phyloP scores from a whole-genome alignment of 2,797 vertebrate species.

The Eupleurogrammus muticus region DNA sequence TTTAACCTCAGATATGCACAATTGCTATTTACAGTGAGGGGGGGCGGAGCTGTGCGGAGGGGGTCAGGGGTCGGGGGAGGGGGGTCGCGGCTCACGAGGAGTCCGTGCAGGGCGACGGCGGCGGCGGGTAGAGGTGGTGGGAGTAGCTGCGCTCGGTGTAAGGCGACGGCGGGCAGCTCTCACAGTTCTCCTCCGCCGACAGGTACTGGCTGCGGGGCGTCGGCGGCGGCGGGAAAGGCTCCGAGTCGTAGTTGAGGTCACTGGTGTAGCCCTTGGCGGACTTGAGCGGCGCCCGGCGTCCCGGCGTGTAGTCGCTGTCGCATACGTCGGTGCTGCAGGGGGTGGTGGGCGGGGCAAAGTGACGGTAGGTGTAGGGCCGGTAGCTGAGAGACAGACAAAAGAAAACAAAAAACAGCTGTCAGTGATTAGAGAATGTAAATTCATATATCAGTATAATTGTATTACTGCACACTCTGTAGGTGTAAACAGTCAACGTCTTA shows the following conservation, averaged over 20 bases:
- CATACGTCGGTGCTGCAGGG: constrained; percentile 98
- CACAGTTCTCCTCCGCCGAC: constrained; percentile 97
- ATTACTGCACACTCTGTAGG: no score
- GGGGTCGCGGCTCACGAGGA: constrained; percentile 89
- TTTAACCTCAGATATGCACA: constrained; percentile 82
- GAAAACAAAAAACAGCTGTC: no score
- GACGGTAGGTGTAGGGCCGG: constrained; percentile 94
- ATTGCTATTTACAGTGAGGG: constrained; percentile 88
- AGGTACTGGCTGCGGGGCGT: constrained; percentile 97
- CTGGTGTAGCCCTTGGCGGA: constrained; percentile 93
- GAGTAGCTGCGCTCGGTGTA: constrained; percentile 97
- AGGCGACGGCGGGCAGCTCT: constrained; percentile 96
- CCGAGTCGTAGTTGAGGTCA: constrained; percentile 97
- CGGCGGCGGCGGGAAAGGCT: constrained; percentile 95
- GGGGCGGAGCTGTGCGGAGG: constrained; percentile 55
- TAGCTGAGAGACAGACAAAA: constrained; percentile 81
- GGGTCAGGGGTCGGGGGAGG: not conserved
- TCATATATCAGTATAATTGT: no score
- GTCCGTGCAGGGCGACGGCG: constrained; percentile 96
- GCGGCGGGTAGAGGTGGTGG: constrained; percentile 96
- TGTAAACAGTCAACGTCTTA: no score
- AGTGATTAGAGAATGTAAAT: no score
- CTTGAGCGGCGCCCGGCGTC: constrained; percentile 87
- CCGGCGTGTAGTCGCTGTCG: constrained; percentile 97
- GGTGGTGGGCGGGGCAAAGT: constrained; percentile 96